phyloP scores from a whole-genome alignment of 2,888 invertebrate genomes.

The Metallyticus violacea region DNA sequence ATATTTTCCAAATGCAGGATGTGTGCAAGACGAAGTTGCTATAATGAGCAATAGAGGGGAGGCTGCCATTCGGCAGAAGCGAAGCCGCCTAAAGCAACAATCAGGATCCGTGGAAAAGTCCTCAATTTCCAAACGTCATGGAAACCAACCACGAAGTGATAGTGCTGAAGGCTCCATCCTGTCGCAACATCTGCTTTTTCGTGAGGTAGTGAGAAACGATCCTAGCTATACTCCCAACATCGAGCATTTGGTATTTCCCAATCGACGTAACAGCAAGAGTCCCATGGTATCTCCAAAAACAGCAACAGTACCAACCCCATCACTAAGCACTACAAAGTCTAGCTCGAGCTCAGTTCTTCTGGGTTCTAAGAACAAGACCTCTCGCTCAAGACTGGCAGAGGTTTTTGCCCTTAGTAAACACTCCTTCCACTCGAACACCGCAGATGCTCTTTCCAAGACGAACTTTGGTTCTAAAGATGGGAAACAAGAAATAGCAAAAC shows the following conservation, averaged over 20 bases:
- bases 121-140: slow-evolving; percentile 45
- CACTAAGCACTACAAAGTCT: slow-evolving; percentile 36
- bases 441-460: background rate
- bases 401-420: slow-evolving; percentile 48
- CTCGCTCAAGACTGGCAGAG: slow-evolving; percentile 48
- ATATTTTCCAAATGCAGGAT: no score
- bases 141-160: slow-evolving; percentile 39
- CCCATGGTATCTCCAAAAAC: slow-evolving; percentile 17
- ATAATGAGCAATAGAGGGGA: slow-evolving; percentile 51
- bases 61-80: slow-evolving; percentile 49
- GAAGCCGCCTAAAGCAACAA: slow-evolving; percentile 53
- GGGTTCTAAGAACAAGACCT: background rate
- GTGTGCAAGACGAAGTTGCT: background rate
- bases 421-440: slow-evolving; percentile 10
- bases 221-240: slow-evolving; percentile 57
- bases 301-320: background rate
- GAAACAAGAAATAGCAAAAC: background rate
- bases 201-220: slow-evolving; percentile 46
- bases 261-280: slow-evolving; percentile 47
- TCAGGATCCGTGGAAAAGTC: slow-evolving; percentile 43
- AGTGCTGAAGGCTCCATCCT: slow-evolving; percentile 41
- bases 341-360: slow-evolving; percentile 35
- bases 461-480: background rate
- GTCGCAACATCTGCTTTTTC: slow-evolving; percentile 41
- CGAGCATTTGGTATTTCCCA: slow-evolving; percentile 57